These are phyloP conservation scores for Irena cyanogastra DNA, from an alignment of 2,113 vertebrate species.

Conservation along the genomic window DNA sequence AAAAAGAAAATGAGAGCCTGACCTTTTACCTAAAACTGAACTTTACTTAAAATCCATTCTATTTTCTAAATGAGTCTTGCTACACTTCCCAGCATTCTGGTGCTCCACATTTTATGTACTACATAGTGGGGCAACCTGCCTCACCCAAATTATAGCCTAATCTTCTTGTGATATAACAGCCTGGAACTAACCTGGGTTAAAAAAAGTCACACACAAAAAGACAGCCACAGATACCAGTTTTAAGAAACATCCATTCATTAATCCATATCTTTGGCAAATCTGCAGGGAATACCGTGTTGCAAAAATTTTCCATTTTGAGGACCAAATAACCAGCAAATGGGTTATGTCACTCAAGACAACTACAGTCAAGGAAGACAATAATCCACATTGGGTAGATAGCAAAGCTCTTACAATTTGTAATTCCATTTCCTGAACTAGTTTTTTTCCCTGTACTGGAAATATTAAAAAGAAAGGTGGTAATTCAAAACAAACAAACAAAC, in stretches of 20 bases:
- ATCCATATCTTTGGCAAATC: background rate
- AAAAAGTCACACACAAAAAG: background rate
- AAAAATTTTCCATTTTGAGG: background rate
- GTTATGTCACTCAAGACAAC: background rate
- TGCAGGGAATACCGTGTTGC: too few species aligned
- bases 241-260: background rate
- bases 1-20: background rate
- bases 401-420: background rate
- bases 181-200: background rate
- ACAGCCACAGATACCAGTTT: background rate
- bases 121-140: background rate
- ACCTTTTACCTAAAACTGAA: slow-evolving; percentile 28
- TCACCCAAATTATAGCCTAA: background rate
- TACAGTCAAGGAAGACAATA: background rate
- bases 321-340: background rate
- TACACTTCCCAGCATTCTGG: background rate
- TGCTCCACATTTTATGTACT: background rate
- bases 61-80: background rate
- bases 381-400: background rate
- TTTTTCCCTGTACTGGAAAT: background rate
- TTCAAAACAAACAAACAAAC: background rate
- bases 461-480: background rate
- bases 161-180: background rate
- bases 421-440: background rate
- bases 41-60: background rate